phyloP scores from a whole-genome alignment of 2,888 invertebrate species.

The Acanthosoma haemorrhoidale region DNA sequence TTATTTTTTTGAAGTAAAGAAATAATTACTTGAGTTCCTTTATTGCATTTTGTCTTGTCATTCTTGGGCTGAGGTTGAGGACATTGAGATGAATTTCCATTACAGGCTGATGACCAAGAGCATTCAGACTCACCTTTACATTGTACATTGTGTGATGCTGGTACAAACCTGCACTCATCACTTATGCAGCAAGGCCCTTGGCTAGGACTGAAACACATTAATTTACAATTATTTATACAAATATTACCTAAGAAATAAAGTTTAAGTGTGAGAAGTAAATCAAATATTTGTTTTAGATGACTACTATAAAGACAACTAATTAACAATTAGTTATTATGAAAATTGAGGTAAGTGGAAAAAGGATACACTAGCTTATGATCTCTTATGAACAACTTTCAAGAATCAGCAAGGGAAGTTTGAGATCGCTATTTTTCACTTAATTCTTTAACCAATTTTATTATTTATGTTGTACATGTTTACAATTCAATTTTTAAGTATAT shows the following conservation, averaged over 20 bases:
- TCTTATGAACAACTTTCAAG: no score
- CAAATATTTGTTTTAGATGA: no score
- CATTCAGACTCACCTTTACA: conserved; percentile 86
- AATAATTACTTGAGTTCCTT: conserved; percentile 65
- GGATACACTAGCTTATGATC: not conserved
- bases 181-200: conserved; percentile 94
- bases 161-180: conserved; percentile 70
- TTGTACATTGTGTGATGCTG: conserved; percentile 57
- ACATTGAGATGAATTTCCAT: conserved; percentile 79
- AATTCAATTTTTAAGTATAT: no score
- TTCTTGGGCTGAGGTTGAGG: conserved; percentile 74
- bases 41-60: conserved; percentile 92
- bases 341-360: not conserved
- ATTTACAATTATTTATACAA: no score
- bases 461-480: no score
- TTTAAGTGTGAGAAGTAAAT: no score
- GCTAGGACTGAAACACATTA: conserved; percentile 83
- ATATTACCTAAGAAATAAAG: no score
- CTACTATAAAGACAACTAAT: no score
- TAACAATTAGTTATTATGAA: not conserved
- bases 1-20: no score
- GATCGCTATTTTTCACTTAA: no score
- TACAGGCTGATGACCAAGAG: conserved; percentile 80
- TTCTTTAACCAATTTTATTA: no score
- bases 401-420: no score